These are phyloP conservation scores for Nansenia antarctica DNA, from an alignment of 2,113 vertebrate species.

Conservation along the genomic window DNA sequence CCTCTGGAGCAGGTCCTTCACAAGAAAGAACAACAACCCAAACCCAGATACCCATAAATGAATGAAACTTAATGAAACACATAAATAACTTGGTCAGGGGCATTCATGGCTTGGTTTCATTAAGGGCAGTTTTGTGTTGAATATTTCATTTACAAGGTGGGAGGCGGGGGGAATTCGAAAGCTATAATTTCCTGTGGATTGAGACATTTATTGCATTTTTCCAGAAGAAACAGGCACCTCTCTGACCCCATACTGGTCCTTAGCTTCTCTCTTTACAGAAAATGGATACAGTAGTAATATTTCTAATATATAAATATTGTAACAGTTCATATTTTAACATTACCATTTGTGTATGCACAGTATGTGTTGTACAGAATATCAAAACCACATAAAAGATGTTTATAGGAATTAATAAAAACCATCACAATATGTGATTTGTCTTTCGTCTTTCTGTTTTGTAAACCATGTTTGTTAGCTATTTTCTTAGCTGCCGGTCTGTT, in stretches of 20 bases:
- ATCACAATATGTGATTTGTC: too few species aligned
- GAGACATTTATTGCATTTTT: constrained; percentile 14
- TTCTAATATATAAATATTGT: not conserved
- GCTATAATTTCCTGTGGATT: constrained; percentile 13
- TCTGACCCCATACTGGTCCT: not conserved
- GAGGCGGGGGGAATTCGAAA: not conserved
- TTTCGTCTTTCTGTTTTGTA: too few species aligned
- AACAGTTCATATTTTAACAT: too few species aligned
- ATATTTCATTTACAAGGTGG: constrained; percentile 22
- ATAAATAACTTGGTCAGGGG: not conserved
- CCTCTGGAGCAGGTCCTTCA: constrained; percentile 12
- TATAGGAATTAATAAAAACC: too few species aligned
- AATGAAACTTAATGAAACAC: not conserved
- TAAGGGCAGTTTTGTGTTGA: constrained; percentile 6
- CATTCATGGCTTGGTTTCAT: not conserved
- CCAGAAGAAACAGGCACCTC: not conserved
- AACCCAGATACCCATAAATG: not conserved
- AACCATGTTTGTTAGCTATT: too few species aligned
- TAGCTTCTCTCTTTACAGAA: not conserved
- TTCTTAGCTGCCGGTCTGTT: too few species aligned
- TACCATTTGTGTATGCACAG: too few species aligned
- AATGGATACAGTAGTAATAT: not conserved
- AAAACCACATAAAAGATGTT: too few species aligned
- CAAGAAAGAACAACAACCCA: not conserved
- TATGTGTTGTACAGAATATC: too few species aligned